Base-by-base conservation (phyloP, 2,113 vertebrate genomes). In the Prochilodus magdalenae region DNA sequence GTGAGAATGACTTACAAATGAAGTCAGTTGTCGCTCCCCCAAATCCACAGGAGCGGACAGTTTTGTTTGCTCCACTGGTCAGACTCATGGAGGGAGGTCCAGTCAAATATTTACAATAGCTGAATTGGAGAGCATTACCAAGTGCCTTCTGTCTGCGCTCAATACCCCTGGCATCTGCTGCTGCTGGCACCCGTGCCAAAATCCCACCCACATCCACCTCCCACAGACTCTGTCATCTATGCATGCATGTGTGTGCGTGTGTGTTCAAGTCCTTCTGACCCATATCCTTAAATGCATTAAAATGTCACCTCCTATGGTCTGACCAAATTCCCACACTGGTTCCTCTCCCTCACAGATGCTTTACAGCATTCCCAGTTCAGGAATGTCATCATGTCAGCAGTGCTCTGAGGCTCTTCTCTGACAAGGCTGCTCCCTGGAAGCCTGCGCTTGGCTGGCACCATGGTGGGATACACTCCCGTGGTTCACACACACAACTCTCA, bases 31-130 rank as follows among this genome's bases (percentile, higher is more conserved):
- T 16, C 15, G 40, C 30, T n/a, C 57, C 14, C 57, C 11, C 30
- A 44, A 55, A 30, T 73, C 27, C 71, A 76, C 73, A 81, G 65
- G 47, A 14, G 26, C 49, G 66, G 77, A 53, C 12, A 16, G 53
- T 80, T 53, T 72, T 82, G 63, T 53, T 72, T 82, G 63, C 33
- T 60, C 69, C 73, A 24, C 73, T 75, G 66, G 51, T 63, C 73
- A 67, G 67, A 49, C 44, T 65, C 40, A 33, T 85, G 44, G 40
- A 78, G 63, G 65, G 59, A 74, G 79, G 82, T 82, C 83, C 83
- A 84, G 83, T 81, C 63, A 76, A 85, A 85, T 85, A 85, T 85
- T 85, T 85, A 81, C 73, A 76, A 72, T 73, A 66, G 74, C 73
- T 73, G 73, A 85, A 77, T 65, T 70, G 59, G 57, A 76, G 78